Evolutionary conservation across 2,797 vertebrate species (phyloP).

Genomic region (Synaphobranchus kaupii): DNA sequence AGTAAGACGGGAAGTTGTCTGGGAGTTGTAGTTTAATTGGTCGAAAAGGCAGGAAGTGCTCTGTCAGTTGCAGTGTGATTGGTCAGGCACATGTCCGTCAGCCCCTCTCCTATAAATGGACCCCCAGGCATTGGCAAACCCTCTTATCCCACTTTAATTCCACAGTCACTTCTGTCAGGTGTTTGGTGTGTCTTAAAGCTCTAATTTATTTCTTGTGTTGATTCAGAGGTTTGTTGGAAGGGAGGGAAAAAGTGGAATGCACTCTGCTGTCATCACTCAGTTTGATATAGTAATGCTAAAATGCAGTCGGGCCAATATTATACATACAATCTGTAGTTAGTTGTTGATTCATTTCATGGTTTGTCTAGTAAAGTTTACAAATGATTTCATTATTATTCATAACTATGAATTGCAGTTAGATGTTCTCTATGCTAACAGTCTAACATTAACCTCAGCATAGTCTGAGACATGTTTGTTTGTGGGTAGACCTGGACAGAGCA

Average conservation of each 20-base stretch:
- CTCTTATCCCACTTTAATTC: not conserved
- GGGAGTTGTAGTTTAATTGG: not conserved
- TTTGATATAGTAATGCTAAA: not conserved
- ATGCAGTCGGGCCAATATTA: not conserved
- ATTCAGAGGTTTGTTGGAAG: constrained; percentile 6
- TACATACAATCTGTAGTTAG: constrained; percentile 6
- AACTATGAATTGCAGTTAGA: not conserved
- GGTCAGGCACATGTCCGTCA: not conserved
- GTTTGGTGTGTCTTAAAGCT: not conserved
- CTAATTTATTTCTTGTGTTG: constrained; percentile 7
- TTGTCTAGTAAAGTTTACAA: not conserved
- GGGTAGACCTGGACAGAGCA: constrained; percentile 2
- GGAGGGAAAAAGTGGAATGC: not conserved
- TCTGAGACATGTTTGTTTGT: not conserved
- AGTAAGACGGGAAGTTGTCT: not conserved
- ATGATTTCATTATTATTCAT: not conserved
- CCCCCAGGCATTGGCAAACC: not conserved
- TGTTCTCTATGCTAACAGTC: not conserved
- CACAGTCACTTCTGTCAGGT: not conserved
- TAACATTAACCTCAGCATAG: not conserved
- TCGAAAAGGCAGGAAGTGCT: not conserved
- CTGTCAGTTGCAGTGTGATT: not conserved
- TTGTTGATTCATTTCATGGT: not conserved
- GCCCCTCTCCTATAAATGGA: not conserved
- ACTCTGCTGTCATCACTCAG: not conserved